These are phyloP conservation scores for Andrena praecox DNA, from an alignment of 2,888 invertebrate genomes.

Conservation along the genomic window DNA sequence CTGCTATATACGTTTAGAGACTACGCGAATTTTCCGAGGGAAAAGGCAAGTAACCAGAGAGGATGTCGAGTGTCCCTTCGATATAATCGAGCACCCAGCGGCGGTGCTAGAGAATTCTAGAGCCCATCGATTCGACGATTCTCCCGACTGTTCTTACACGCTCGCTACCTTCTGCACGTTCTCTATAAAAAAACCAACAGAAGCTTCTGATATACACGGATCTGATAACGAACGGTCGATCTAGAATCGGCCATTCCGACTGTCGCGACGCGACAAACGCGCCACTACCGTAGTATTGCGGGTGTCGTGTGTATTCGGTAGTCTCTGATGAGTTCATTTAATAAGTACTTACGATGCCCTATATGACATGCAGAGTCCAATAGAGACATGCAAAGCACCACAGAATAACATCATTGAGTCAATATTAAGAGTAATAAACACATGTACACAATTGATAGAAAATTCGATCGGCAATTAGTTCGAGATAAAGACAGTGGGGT, in stretches of 20 bases:
- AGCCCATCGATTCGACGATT: slow-evolving; percentile 4
- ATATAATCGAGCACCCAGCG: not conserved
- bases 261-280: slow-evolving; percentile 43
- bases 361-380: slow-evolving; percentile 84
- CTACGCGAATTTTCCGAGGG: not conserved
- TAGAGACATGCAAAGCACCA: slow-evolving; percentile 85
- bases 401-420: slow-evolving; percentile 83
- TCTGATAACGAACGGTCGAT: slow-evolving; percentile 37
- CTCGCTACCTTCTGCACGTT: slow-evolving; percentile 50
- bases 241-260: slow-evolving; percentile 58
- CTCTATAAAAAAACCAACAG: slow-evolving; percentile 44
- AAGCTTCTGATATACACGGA: slow-evolving; percentile 39
- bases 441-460: slow-evolving; percentile 77
- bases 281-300: slow-evolving; percentile 35
- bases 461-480: slow-evolving; percentile 55
- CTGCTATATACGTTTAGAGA: not conserved
- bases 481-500: slow-evolving; percentile 30
- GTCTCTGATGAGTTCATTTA: slow-evolving; percentile 76
- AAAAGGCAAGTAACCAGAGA: not conserved
- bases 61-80: not conserved
- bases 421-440: slow-evolving; percentile 80
- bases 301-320: slow-evolving; percentile 72
- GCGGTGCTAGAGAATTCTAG: not conserved
- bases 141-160: slow-evolving; percentile 58
- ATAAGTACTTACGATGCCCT: slow-evolving; percentile 84